These are phyloP conservation scores for Parazoanthus swiftii DNA, from an alignment of 92 coral and sea anemone genomes.

Conservation along the genomic window DNA sequence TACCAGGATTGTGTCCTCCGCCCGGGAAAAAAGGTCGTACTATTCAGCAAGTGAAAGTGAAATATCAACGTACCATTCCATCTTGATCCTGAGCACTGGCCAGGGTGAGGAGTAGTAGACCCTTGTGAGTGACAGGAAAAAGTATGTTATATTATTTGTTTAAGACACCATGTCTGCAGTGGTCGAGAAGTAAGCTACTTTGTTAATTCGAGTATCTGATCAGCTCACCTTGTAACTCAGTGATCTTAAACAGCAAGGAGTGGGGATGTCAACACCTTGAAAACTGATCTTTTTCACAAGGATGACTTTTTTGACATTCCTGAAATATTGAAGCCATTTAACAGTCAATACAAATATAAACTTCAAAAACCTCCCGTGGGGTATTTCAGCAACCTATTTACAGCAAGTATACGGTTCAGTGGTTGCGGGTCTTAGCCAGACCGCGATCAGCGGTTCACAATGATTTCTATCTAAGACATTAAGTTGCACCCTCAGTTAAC, in stretches of 20 bases:
- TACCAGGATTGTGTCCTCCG: no score
- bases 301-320: neutral
- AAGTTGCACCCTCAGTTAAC: no score
- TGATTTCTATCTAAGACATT: no score
- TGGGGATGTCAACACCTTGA: neutral
- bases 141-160: neutral
- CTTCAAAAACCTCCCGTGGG: no score
- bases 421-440: no score
- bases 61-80: neutral
- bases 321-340: neutral
- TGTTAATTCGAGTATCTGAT: neutral
- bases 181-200: neutral
- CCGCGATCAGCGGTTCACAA: no score
- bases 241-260: constrained; percentile 6
- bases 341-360: no score
- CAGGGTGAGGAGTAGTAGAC: constrained; percentile 1
- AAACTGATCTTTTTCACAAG: constrained; percentile 3
- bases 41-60: no score
- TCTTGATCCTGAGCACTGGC: neutral
- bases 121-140: neutral
- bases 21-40: no score
- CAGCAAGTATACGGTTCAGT: no score
- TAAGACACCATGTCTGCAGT: no score
- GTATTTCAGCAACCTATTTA: no score
- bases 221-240: constrained; percentile 11